These are phyloP conservation scores for Ophion slaviceki DNA, from an alignment of 2,888 invertebrate genomes.

Conservation along the genomic window DNA sequence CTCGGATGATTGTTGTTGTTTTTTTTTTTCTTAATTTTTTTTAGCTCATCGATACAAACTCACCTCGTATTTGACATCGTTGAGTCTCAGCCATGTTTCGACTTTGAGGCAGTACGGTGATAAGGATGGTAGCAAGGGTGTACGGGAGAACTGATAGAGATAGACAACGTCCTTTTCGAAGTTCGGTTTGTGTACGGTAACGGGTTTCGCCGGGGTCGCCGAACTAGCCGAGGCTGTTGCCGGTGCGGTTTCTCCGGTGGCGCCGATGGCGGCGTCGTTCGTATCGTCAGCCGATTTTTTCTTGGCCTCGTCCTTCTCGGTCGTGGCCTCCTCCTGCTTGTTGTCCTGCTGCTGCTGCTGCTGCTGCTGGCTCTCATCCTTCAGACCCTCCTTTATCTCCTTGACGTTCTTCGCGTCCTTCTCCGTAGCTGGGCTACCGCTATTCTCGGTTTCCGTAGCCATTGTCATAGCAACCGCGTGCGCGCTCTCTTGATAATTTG, in stretches of 20 bases:
- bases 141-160: conserved; percentile 96
- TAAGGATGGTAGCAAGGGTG: conserved; percentile 94
- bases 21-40: not conserved
- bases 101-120: conserved; percentile 98
- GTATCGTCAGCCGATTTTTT: conserved; percentile 83
- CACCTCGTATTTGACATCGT: conserved; percentile 97
- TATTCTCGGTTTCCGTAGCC: conserved; percentile 92
- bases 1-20: not conserved
- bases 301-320: conserved; percentile 79
- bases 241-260: conserved; percentile 81
- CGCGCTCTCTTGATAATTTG: not conserved
- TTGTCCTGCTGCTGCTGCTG: conserved; percentile 81
- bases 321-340: conserved; percentile 75
- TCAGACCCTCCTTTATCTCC: conserved; percentile 85
- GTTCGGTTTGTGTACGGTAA: conserved; percentile 93
- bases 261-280: conserved; percentile 75
- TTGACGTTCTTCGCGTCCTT: conserved; percentile 85
- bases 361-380: conserved; percentile 81
- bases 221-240: conserved; percentile 84
- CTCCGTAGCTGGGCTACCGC: conserved; percentile 88
- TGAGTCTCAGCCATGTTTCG: conserved; percentile 97
- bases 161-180: conserved; percentile 97
- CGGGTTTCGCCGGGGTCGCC: conserved; percentile 88
- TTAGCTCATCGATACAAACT: conserved; percentile 79
- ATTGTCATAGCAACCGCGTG: conserved; percentile 84